Base-by-base conservation (phyloP, 2,113 vertebrate genomes). In the Scophthalmus maximus region DNA sequence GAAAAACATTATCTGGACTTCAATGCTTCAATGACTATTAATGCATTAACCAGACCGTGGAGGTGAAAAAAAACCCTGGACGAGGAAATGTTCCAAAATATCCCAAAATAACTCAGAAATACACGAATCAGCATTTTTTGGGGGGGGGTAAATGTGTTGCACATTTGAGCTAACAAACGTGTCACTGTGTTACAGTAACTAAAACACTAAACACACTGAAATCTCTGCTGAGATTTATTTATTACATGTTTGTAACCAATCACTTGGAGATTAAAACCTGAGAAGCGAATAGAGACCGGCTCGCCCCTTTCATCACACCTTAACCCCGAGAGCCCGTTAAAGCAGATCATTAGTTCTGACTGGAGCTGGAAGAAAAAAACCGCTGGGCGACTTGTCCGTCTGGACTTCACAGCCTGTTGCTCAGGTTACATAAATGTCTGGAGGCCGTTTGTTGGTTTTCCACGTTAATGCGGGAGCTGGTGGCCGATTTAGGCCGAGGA, bases 341-440 rank as follows among this genome's bases (percentile, higher is more conserved):
- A n/a, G 34, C 42, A 44, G 18, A 44, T 44, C 3, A 14, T 34
- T 23, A 8, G 34, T 26, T 30, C 2, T 55, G 42, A 47, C 15
- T 12, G 23, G 3, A n/a, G 8, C 66, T 47, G 30, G 32, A n/a
- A 49, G 32, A 36, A 29, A 6, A 20, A 34, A 44, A 32, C 17
- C 4, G 44, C 49, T 47, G 55, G 80, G 78, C 76, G 2, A 5
- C 68, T 18, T 27, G 26, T 12, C 50, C n/a, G 26, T 26, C 44
- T 86, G 70, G 83, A 78, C 85, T 74, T 63, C 47, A 66, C 46
- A 81, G 79, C 83, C 59, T n/a, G 64, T 44, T 80, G 52, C 84
- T 90, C 67, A 29, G 66, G 86, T 91, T 87, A 70, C 76, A 51
- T 88, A 85, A 88, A 86, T 14, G 83, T 85, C 85, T 87, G 26